Conservation (phyloP, 2,888 invertebrate species). For the Hypselothyrea guttata region DNA sequence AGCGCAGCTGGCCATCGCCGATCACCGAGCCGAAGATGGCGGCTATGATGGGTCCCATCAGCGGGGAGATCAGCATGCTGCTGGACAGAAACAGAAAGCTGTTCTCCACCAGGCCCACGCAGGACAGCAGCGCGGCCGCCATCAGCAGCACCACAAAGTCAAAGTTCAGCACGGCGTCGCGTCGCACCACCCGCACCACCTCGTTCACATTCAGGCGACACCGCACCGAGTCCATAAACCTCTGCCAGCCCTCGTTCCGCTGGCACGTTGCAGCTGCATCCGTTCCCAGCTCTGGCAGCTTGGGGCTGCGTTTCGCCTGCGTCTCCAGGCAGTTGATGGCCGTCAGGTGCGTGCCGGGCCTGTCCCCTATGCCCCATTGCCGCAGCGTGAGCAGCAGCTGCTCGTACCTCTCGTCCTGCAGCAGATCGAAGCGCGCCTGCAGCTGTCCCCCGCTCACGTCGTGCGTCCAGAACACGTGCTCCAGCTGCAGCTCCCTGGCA, state of each 20-base stretch:
- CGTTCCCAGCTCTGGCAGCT: neutral
- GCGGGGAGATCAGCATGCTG: slow-evolving; percentile 90
- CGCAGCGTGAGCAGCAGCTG: slow-evolving; percentile 84
- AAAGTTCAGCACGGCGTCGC: slow-evolving; percentile 87
- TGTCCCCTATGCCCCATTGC: slow-evolving; percentile 85
- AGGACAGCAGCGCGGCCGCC: slow-evolving; percentile 88
- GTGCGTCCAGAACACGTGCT: slow-evolving; percentile 84
- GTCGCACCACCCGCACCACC: slow-evolving; percentile 86
- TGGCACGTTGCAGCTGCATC: neutral
- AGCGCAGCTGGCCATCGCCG: slow-evolving; percentile 85
- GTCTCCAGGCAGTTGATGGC: slow-evolving; percentile 84
- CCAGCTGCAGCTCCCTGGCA: slow-evolving; percentile 83
- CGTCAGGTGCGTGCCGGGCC: slow-evolving; percentile 84
- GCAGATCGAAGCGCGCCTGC: slow-evolving; percentile 84
- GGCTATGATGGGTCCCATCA: slow-evolving; percentile 91
- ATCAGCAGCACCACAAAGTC: slow-evolving; percentile 88
- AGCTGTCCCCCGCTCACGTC: slow-evolving; percentile 83
- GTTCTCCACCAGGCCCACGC: slow-evolving; percentile 88
- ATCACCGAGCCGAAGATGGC: slow-evolving; percentile 88
- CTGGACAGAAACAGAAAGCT: slow-evolving; percentile 89
- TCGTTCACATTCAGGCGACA: slow-evolving; percentile 87
- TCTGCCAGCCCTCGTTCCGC: slow-evolving; percentile 49
- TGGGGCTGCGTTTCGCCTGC: neutral
- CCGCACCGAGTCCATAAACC: slow-evolving; percentile 86
- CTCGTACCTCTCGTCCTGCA: slow-evolving; percentile 84